Evolutionary conservation across 2,888 invertebrate species (phyloP).

Genomic region (Aproaerema taeniolella): DNA sequence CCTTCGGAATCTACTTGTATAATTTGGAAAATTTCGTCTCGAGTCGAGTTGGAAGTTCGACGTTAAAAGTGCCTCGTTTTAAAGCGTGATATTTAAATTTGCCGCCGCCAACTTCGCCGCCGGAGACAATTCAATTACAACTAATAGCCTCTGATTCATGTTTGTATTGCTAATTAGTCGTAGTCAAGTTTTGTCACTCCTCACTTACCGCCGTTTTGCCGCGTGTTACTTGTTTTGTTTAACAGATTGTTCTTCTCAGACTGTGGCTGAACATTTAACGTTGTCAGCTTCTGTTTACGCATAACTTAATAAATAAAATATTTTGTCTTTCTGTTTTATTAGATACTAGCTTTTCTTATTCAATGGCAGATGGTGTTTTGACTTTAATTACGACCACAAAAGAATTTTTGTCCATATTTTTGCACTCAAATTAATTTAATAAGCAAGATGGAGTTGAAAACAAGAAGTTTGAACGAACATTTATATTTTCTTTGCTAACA

Average conservation of each 20-base stretch:
- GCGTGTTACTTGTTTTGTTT: slow-evolving; percentile 52
- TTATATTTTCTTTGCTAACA: not conserved
- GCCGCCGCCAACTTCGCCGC: slow-evolving; percentile 62
- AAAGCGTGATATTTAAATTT: slow-evolving; percentile 72
- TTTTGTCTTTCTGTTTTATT: slow-evolving; percentile 40
- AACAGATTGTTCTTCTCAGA: slow-evolving; percentile 58
- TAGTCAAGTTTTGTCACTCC: slow-evolving; percentile 75
- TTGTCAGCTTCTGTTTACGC: slow-evolving; percentile 46
- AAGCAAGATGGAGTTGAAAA: too few species aligned
- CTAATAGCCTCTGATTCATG: slow-evolving; percentile 77
- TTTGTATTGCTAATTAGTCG: slow-evolving; percentile 77
- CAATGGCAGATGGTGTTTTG: slow-evolving; percentile 8
- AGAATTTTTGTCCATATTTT: too few species aligned
- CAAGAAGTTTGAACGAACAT: too few species aligned
- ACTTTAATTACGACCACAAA: slow-evolving; percentile 10
- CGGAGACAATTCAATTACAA: slow-evolving; percentile 75
- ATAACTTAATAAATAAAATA: too few species aligned
- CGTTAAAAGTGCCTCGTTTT: slow-evolving; percentile 39
- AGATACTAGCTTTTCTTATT: slow-evolving; percentile 10
- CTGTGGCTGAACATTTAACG: slow-evolving; percentile 46
- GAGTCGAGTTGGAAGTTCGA: slow-evolving; percentile 23
- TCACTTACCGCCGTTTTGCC: slow-evolving; percentile 55
- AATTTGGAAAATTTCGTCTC: slow-evolving; percentile 21
- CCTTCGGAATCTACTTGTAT: slow-evolving; percentile 15
- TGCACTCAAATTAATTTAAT: too few species aligned